These are phyloP conservation scores for Ivindomyrus marchei DNA, from an alignment of 2,113 vertebrate genomes.

Conservation along the genomic window DNA sequence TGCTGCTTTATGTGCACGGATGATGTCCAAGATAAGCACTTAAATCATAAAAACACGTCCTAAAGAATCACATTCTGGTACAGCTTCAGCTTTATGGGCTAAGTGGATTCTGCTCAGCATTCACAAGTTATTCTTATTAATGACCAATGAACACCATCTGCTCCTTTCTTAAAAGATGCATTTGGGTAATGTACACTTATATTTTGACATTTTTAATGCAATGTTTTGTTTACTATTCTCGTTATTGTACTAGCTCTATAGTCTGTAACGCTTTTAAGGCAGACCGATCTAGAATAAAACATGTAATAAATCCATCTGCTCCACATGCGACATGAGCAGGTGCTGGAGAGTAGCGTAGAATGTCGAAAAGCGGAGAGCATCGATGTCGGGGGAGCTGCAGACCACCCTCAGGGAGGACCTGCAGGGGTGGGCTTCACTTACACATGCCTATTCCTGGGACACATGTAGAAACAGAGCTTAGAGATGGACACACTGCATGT, in stretches of 20 bases:
- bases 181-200: neutral
- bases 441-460: neutral
- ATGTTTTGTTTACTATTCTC: neutral
- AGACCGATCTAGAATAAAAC: neutral
- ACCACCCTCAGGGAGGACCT: neutral
- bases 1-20: neutral
- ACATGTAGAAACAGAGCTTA: neutral
- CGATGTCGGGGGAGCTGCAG: neutral
- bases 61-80: neutral
- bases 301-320: neutral
- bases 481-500: neutral
- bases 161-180: neutral
- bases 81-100: neutral
- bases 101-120: neutral
- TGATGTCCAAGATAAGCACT: neutral
- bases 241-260: neutral
- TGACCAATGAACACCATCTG: neutral
- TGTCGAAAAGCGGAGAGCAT: neutral
- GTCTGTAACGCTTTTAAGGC: neutral
- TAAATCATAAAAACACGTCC: neutral
- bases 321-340: neutral
- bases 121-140: neutral
- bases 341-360: neutral
- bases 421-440: neutral
- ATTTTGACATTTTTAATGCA: neutral